These are phyloP conservation scores for Thaumetopoea pityocampa DNA, from an alignment of 1,140 invertebrate species.

Conservation along the genomic window DNA sequence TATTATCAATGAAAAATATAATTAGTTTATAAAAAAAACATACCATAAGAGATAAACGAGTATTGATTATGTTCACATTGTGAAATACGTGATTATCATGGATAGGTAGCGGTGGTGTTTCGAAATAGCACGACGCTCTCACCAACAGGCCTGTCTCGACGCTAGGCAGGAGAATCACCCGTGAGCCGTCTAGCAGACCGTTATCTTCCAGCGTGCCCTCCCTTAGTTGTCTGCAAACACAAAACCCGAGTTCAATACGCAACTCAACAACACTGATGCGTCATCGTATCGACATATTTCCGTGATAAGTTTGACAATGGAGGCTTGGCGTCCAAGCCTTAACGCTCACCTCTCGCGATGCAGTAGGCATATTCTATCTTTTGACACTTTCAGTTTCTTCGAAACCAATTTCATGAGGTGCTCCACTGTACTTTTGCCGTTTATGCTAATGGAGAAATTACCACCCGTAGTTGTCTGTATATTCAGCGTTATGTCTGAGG, in stretches of 20 bases:
- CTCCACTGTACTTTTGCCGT: constrained; percentile 87
- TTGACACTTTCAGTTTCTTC: constrained; percentile 93
- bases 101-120: constrained; percentile 33
- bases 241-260: constrained; percentile 53
- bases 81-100: constrained; percentile 67
- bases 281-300: constrained; percentile 74
- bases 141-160: constrained; percentile 96
- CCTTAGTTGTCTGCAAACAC: constrained; percentile 85
- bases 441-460: constrained; percentile 88
- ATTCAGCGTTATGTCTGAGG: constrained; percentile 85
- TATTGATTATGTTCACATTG: constrained; percentile 56
- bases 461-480: constrained; percentile 94
- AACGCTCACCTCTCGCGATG: constrained; percentile 91
- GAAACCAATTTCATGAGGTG: constrained; percentile 93
- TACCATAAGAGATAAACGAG: constrained; percentile 29
- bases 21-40: constrained; percentile 26
- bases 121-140: constrained; percentile 76
- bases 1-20: constrained; percentile 18
- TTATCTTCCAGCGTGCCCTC: constrained; percentile 92
- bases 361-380: constrained; percentile 93
- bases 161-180: constrained; percentile 92
- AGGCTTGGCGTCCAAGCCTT: constrained; percentile 62
- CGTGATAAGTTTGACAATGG: constrained; percentile 74
- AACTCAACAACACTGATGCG: constrained; percentile 68
- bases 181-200: constrained; percentile 89